phyloP scores from a whole-genome alignment of 2,113 vertebrate genomes.

The Enhydra lutris region DNA sequence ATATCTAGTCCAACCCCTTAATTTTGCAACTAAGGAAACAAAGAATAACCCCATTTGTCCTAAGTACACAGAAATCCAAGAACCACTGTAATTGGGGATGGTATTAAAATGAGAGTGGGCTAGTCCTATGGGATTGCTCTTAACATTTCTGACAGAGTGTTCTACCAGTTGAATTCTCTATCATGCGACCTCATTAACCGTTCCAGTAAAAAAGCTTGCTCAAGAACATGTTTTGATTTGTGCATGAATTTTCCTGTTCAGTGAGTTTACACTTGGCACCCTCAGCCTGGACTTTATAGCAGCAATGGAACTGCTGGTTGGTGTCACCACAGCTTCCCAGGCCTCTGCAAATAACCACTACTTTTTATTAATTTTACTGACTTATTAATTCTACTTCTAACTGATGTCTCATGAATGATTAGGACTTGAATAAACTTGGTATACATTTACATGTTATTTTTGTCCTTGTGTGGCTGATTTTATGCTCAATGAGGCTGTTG shows the following conservation, averaged over 20 bases:
- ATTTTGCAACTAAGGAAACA: neutral
- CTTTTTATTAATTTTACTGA: neutral
- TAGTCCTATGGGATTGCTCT: neutral
- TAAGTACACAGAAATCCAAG: neutral
- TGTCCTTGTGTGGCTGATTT: neutral
- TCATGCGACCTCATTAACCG: neutral
- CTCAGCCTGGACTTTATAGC: neutral
- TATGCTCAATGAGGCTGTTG: neutral
- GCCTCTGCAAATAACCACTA: neutral
- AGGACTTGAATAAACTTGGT: neutral
- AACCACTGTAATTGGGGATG: neutral
- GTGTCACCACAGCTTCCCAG: neutral
- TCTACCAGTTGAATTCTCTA: neutral
- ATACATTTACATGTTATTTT: neutral
- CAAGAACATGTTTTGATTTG: neutral
- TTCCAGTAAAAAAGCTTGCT: neutral
- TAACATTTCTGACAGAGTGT: slow-evolving; percentile 11
- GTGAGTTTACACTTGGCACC: neutral
- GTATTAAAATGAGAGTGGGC: neutral
- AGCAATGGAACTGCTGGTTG: neutral
- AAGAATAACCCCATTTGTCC: neutral
- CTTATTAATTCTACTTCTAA: neutral
- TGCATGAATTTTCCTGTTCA: neutral
- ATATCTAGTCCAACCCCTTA: neutral
- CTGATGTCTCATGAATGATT: neutral